A percentile compares a stretch with the other conserved stretches of the same genome.
phyloP scores from a whole-genome alignment of 2,113 vertebrate species.

The Tinamus guttatus region DNA sequence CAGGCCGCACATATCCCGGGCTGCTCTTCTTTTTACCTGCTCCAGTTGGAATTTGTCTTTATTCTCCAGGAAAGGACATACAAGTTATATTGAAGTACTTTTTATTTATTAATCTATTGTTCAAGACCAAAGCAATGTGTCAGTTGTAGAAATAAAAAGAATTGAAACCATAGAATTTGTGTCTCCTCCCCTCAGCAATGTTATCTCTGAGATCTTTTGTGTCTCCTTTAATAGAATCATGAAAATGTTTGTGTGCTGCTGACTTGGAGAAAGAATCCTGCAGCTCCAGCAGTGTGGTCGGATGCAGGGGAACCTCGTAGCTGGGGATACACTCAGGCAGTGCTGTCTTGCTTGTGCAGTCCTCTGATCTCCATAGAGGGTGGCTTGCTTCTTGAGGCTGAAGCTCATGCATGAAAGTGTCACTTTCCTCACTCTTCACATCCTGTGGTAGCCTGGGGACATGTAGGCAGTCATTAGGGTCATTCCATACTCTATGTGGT shows the following conservation, averaged over 20 bases:
- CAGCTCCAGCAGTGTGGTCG: constrained; percentile 68
- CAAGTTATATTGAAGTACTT: not conserved
- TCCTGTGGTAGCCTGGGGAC: constrained; percentile 7
- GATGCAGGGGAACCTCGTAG: constrained; percentile 14
- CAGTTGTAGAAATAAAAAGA: constrained; percentile 81
- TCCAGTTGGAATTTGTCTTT: not conserved
- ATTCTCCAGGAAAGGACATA: not conserved
- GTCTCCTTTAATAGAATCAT: constrained; percentile 53
- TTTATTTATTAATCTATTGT: constrained; percentile 27
- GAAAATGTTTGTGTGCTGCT: constrained; percentile 71
- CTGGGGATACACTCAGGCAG: constrained; percentile 23
- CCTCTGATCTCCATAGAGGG: not conserved
- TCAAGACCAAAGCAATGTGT: not conserved
- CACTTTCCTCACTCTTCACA: not conserved
- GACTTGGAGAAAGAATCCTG: constrained; percentile 81
- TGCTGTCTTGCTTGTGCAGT: not conserved
- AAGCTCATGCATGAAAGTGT: not conserved
- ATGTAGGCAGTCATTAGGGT: not conserved
- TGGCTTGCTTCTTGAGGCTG: not conserved
- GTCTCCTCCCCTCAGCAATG: constrained; percentile 71
- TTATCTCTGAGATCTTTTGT: constrained; percentile 81
- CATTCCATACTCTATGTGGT: not conserved
- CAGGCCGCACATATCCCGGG: not conserved
- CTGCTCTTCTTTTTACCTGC: not conserved
- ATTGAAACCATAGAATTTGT: constrained; percentile 81